Percentiles rank a stretch among this genome's conserved stretches.
Evolutionary conservation across 2,888 invertebrate genomes (phyloP).

Genomic region (Lydus trimaculatus): DNA sequence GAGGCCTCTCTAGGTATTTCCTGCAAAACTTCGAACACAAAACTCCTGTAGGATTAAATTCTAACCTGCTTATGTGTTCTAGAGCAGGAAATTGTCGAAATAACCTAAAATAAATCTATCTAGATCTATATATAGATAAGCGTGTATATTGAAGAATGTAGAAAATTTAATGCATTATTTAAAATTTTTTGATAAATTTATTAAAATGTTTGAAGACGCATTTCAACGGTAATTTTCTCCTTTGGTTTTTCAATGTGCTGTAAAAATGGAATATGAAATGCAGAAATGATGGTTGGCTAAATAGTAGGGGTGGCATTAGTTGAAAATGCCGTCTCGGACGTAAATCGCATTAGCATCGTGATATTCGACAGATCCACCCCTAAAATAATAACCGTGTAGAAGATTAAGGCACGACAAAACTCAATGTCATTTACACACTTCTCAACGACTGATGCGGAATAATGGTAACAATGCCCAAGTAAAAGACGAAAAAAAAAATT

Average conservation of each 20-base stretch:
- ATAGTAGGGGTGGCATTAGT: conserved; percentile 4
- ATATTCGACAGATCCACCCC: conserved; percentile 20
- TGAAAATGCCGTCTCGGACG: conserved; percentile 18
- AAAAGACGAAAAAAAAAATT: neutral
- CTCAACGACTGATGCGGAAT: neutral
- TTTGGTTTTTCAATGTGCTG: conserved; percentile 6
- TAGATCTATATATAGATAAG: conserved; percentile 25
- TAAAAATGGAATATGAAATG: conserved; percentile 6
- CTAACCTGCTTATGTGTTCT: conserved; percentile 15
- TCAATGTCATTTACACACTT: conserved; percentile 9
- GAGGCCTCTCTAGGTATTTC: conserved; percentile 46
- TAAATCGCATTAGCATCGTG: conserved; percentile 23
- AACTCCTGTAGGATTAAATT: conserved; percentile 37
- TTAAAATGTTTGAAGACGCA: neutral
- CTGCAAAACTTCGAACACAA: conserved; percentile 31
- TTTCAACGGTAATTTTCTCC: conserved; percentile 5
- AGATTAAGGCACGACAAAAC: conserved; percentile 11
- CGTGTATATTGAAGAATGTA: conserved; percentile 17
- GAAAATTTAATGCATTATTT: conserved; percentile 25
- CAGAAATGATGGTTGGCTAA: conserved; percentile 7
- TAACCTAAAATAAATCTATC: conserved; percentile 22
- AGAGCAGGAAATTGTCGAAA: conserved; percentile 39
- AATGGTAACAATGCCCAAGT: neutral
- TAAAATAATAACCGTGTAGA: conserved; percentile 20
- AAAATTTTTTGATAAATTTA: conserved; percentile 1